Evolutionary conservation across 2,888 invertebrate species (phyloP).

Genomic region (Mythimna impura): DNA sequence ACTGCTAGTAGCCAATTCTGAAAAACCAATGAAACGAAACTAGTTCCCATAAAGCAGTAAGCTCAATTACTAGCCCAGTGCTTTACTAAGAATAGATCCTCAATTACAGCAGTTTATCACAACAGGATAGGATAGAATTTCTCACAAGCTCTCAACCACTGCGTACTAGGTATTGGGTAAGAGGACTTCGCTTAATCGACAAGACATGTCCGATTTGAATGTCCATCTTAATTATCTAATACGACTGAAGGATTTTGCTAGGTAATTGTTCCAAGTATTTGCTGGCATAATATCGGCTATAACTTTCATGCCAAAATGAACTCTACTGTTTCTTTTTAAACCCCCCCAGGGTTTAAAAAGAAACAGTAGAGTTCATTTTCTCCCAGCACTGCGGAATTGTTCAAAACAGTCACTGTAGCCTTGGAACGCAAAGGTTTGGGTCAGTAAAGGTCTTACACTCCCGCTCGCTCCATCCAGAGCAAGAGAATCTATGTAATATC

Average conservation of each 20-base stretch:
- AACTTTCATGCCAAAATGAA: neutral
- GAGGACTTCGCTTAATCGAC: slow-evolving; percentile 32
- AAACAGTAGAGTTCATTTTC: neutral
- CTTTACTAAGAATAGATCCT: slow-evolving; percentile 1
- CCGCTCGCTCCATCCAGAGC: too few species aligned
- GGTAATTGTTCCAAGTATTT: slow-evolving; percentile 12
- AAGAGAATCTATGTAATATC: too few species aligned
- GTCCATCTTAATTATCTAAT: slow-evolving; percentile 19
- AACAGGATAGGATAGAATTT: slow-evolving; percentile 14
- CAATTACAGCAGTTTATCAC: slow-evolving; percentile 1
- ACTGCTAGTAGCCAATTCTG: neutral
- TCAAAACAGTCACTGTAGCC: too few species aligned
- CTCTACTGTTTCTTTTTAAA: too few species aligned
- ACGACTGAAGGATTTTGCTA: slow-evolving; percentile 3
- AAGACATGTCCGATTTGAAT: slow-evolving; percentile 19
- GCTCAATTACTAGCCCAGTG: neutral
- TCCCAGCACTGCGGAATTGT: neutral
- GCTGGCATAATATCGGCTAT: neutral
- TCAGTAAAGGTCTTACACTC: too few species aligned
- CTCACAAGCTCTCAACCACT: slow-evolving; percentile 31
- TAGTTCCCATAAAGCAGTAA: neutral
- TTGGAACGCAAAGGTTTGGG: too few species aligned
- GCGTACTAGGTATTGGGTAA: slow-evolving; percentile 11
- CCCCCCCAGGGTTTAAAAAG: too few species aligned
- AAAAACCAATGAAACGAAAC: neutral